Evolutionary conservation across 2,888 invertebrate species (phyloP).

Genomic region (Volucella zonaria): DNA sequence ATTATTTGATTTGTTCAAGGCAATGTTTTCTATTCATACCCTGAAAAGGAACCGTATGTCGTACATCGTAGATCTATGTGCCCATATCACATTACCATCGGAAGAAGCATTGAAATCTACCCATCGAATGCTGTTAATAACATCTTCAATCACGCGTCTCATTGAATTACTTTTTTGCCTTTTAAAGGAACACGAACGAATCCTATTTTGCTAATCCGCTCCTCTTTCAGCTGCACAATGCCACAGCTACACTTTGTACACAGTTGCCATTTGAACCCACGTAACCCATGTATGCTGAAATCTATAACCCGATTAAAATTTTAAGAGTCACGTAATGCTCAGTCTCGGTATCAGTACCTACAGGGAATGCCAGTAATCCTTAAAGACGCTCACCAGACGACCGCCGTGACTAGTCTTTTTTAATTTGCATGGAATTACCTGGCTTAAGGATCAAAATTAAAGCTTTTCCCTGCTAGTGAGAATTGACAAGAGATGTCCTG

Average conservation of each 20-base stretch:
- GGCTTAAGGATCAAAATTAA: slow-evolving; percentile 41
- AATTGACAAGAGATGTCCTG: slow-evolving; percentile 9
- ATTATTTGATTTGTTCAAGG: no score
- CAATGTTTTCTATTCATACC: neutral
- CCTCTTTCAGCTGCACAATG: slow-evolving; percentile 24
- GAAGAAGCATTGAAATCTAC: slow-evolving; percentile 26
- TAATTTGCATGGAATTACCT: slow-evolving; percentile 62
- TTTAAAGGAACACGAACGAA: slow-evolving; percentile 44
- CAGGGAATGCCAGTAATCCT: no score
- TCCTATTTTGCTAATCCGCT: slow-evolving; percentile 50
- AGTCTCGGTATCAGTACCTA: neutral
- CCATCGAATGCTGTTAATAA: slow-evolving; percentile 25
- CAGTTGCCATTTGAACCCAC: slow-evolving; percentile 22
- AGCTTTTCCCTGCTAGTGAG: slow-evolving; percentile 1
- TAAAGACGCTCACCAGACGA: neutral
- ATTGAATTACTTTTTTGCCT: slow-evolving; percentile 45
- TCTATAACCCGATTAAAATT: slow-evolving; percentile 37
- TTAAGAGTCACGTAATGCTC: slow-evolving; percentile 17
- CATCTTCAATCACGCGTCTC: slow-evolving; percentile 39
- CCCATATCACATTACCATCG: slow-evolving; percentile 5
- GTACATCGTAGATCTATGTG: neutral
- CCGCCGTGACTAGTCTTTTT: slow-evolving; percentile 5
- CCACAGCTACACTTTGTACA: neutral
- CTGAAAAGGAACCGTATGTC: neutral
- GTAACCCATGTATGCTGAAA: slow-evolving; percentile 5